Evolutionary conservation across 2,888 invertebrate genomes (phyloP).

Genomic region (Hemaris fuciformis): DNA sequence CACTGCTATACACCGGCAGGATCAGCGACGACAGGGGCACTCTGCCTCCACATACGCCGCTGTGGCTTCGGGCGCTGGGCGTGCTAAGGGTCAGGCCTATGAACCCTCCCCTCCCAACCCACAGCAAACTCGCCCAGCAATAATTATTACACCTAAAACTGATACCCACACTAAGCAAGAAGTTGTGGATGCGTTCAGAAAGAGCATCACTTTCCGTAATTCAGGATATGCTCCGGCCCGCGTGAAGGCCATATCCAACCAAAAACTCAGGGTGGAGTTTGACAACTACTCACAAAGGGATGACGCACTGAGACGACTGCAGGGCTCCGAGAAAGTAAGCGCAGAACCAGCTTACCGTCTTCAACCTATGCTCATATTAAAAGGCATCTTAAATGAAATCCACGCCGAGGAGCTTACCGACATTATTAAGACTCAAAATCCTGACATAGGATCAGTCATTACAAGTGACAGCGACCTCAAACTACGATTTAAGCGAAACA

Average conservation of each 20-base stretch:
- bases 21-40: no score
- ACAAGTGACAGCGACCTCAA: not conserved
- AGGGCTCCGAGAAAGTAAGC: not conserved
- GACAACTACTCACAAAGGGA: not conserved
- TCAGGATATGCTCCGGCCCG: not conserved
- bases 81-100: no score
- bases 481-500: not conserved
- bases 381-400: conserved; percentile 12
- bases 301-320: not conserved
- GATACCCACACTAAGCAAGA: not conserved
- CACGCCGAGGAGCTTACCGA: not conserved
- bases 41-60: no score
- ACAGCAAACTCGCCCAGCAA: conserved; percentile 11
- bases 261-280: conserved; percentile 15
- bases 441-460: not conserved
- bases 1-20: no score
- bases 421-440: not conserved
- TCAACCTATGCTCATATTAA: conserved; percentile 18
- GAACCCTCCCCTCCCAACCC: no score
- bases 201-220: not conserved
- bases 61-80: no score
- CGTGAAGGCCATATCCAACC: not conserved
- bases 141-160: conserved; percentile 18
- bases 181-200: not conserved
- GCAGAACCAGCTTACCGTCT: conserved; percentile 14